Evolutionary conservation across 2,888 invertebrate species (phyloP), one percentile per base, ranked within the genome.

Genomic region (Rambutsinella grinnellia): DNA sequence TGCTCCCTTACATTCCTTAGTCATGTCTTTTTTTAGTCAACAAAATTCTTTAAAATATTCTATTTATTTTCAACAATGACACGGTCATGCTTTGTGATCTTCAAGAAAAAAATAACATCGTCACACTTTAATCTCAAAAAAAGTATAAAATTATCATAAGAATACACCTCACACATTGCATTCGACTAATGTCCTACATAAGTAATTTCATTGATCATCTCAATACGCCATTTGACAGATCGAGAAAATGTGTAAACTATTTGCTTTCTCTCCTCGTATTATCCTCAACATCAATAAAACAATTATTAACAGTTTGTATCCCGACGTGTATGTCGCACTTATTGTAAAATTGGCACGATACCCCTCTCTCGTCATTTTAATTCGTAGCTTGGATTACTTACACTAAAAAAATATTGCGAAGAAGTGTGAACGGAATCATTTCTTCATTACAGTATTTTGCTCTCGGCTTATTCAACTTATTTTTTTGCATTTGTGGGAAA

Each of bases 271-370:
- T n/a, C n/a, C n/a, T n/a, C n/a, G n/a, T n/a, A n/a, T n/a, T n/a
- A n/a, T n/a, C n/a, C n/a, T n/a, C n/a, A n/a, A n/a, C n/a, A n/a
- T n/a, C n/a, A n/a, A n/a, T n/a, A n/a, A n/a, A n/a, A n/a, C n/a
- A n/a, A n/a, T n/a, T n/a, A n/a, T n/a, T n/a, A n/a, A n/a, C n/a
- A n/a, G n/a, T n/a, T n/a, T n/a, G n/a, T n/a, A n/a, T n/a, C n/a
- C n/a, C n/a, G n/a, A n/a, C n/a, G 36, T 21, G 21, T 69, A 61
- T 61, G 60, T 62, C 19, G 46, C 58, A 57, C 57, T 24, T 57
- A 57, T 26, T 57, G 24, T 57, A 27, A 68, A 76, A 76, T 76
- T 76, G 76, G 76, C 76, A 76, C 76, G 68, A 69, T 76, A 76
- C 76, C 76, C 76, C 76, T 76, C n/a, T n/a, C 63, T 46, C 63